phyloP scores from a whole-genome alignment of 1,140 invertebrate genomes.

The Drosophila funebris region DNA sequence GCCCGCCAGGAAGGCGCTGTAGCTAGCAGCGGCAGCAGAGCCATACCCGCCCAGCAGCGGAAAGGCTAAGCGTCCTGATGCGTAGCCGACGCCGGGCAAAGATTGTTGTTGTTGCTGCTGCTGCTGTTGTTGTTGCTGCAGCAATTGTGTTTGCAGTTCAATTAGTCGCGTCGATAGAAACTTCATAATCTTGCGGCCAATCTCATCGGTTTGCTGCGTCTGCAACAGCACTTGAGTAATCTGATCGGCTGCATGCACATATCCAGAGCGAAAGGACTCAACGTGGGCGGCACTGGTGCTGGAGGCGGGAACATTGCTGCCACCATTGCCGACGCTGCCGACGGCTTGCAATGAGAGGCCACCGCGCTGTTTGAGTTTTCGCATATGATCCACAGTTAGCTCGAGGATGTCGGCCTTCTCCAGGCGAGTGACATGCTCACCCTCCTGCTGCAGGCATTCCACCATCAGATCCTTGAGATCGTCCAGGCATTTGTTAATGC shows the following conservation, averaged over 20 bases:
- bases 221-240: slow-evolving; percentile 92
- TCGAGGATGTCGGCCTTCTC: slow-evolving; percentile 99
- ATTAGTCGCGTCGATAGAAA: slow-evolving; percentile 93
- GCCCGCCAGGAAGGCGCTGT: slow-evolving; percentile 59
- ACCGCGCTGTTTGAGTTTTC: slow-evolving; percentile 89
- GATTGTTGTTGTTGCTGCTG: slow-evolving; percentile 50
- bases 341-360: slow-evolving; percentile 79
- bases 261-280: slow-evolving; percentile 94
- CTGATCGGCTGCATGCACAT: slow-evolving; percentile 96
- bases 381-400: slow-evolving; percentile 96
- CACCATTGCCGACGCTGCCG: slow-evolving; percentile 55
- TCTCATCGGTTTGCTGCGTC: slow-evolving; percentile 91
- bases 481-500: slow-evolving; percentile 97
- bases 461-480: slow-evolving; percentile 97
- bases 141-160: slow-evolving; percentile 84
- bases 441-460: slow-evolving; percentile 93
- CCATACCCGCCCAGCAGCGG: slow-evolving; percentile 66
- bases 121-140: slow-evolving; percentile 66
- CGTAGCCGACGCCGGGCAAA: slow-evolving; percentile 46
- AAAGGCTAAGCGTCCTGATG: slow-evolving; percentile 52
- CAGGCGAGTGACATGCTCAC: slow-evolving; percentile 92
- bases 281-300: slow-evolving; percentile 85
- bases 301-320: slow-evolving; percentile 60
- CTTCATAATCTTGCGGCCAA: slow-evolving; percentile 92
- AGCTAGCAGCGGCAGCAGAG: slow-evolving; percentile 59